phyloP scores from a whole-genome alignment of 1,140 invertebrate genomes.

The Probaryconus sp. region DNA sequence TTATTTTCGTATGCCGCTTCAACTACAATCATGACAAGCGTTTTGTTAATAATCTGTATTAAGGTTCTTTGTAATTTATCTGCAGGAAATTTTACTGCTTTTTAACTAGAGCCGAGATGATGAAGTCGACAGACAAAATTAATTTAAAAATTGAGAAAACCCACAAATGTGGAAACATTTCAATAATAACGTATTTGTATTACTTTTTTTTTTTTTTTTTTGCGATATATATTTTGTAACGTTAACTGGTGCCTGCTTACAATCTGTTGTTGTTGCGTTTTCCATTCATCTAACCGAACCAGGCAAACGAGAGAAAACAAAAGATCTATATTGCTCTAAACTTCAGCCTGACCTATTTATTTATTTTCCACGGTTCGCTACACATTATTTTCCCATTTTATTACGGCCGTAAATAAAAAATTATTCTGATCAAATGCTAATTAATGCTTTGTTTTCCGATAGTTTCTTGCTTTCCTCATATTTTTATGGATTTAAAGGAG shows the following conservation, averaged over 20 bases:
- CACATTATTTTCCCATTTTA: constrained; percentile 24
- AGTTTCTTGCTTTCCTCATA: too few relatives aligned
- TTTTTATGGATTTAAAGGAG: too few relatives aligned
- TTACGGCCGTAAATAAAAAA: constrained; percentile 25
- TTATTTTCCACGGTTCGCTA: constrained; percentile 19
- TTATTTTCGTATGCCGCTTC: constrained; percentile 24
- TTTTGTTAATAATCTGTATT: constrained; percentile 5
- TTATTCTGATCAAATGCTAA: constrained; percentile 21
- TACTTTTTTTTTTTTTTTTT: too few relatives aligned
- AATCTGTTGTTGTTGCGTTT: constrained; percentile 42
- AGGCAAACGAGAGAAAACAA: constrained; percentile 55
- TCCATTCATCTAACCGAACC: constrained; percentile 55
- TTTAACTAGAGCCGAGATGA: constrained; percentile 45
- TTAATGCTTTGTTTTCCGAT: too few relatives aligned
- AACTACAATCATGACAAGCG: constrained; percentile 20
- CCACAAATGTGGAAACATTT: too few relatives aligned
- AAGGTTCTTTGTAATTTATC: constrained; percentile 29
- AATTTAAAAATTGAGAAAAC: too few relatives aligned
- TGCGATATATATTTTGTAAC: too few relatives aligned
- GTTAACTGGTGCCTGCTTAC: constrained; percentile 34
- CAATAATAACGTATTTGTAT: too few relatives aligned
- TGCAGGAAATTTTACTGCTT: constrained; percentile 33
- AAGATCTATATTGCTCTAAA: constrained; percentile 38
- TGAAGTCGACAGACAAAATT: too few relatives aligned
- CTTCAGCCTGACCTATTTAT: constrained; percentile 50